phyloP scores from a whole-genome alignment of 1,140 invertebrate species.

The Drosophila nebulosa region DNA sequence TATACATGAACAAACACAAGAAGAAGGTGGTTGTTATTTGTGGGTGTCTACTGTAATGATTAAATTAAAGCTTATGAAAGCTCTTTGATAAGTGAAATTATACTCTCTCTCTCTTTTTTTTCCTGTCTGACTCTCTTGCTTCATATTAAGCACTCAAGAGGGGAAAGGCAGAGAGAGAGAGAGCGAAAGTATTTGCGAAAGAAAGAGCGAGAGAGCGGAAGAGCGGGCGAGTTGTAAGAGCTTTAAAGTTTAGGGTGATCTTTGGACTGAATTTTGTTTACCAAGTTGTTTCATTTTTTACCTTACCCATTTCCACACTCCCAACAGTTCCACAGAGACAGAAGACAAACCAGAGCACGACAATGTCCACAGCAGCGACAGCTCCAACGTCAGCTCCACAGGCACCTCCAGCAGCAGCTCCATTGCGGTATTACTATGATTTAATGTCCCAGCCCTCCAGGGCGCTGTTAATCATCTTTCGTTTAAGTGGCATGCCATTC shows the following conservation, averaged over 20 bases:
- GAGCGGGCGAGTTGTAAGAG: not conserved
- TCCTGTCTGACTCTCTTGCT: not conserved
- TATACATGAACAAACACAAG: too few relatives aligned
- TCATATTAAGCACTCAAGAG: not conserved
- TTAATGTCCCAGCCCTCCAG: constrained; percentile 89
- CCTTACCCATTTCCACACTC: not conserved
- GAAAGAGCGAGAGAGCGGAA: not conserved
- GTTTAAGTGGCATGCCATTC: constrained; percentile 85
- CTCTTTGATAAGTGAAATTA: too few relatives aligned
- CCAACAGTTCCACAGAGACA: constrained; percentile 25
- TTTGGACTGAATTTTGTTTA: constrained; percentile 35
- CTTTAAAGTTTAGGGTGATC: constrained; percentile 31
- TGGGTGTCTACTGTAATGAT: too few relatives aligned
- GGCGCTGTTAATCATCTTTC: constrained; percentile 87
- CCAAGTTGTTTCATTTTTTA: not conserved
- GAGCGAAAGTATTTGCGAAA: too few relatives aligned
- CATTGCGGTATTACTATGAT: constrained; percentile 87
- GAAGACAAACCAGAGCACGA: constrained; percentile 17
- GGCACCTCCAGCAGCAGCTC: constrained; percentile 22
- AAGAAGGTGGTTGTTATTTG: too few relatives aligned
- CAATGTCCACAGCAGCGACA: constrained; percentile 5
- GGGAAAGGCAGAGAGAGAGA: not conserved
- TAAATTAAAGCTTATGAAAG: too few relatives aligned
- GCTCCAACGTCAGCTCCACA: constrained; percentile 8
- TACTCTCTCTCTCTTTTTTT: too few relatives aligned